phyloP scores from a whole-genome alignment of 2,888 invertebrate species.

The Ennomos fuscantarius region DNA sequence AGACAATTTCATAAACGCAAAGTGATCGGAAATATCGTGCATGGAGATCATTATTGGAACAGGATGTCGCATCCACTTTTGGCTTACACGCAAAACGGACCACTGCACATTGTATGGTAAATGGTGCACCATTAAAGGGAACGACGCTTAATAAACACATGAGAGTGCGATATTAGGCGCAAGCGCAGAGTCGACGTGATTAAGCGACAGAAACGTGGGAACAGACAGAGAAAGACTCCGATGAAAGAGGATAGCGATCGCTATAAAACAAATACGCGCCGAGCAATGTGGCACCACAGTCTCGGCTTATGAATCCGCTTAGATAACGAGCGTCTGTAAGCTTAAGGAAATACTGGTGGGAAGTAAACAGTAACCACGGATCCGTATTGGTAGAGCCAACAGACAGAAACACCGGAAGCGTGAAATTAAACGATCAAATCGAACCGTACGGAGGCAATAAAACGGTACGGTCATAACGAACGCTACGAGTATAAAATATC shows the following conservation, averaged over 20 bases:
- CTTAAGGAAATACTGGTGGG: conserved; percentile 36
- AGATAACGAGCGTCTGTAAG: conserved; percentile 27
- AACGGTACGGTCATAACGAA: conserved; percentile 56
- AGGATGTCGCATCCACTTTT: conserved; percentile 62
- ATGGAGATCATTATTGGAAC: conserved; percentile 53
- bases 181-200: conserved; percentile 73
- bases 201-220: conserved; percentile 79
- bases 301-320: conserved; percentile 36
- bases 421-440: conserved; percentile 59
- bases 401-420: conserved; percentile 43
- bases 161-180: conserved; percentile 80
- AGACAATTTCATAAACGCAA: conserved; percentile 30
- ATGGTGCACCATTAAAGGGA: conserved; percentile 77
- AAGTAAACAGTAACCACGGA: conserved; percentile 30
- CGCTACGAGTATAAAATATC: conserved; percentile 61
- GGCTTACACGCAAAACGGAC: conserved; percentile 69
- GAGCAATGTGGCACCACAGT: conserved; percentile 39
- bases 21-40: conserved; percentile 45
- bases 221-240: conserved; percentile 64
- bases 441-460: conserved; percentile 59
- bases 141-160: conserved; percentile 83
- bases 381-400: conserved; percentile 30
- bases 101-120: conserved; percentile 78
- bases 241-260: conserved; percentile 58
- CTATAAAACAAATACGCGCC: conserved; percentile 50